Evolutionary conservation across 2,888 invertebrate species (phyloP), one percentile per base, ranked within the genome.

Genomic region (Metalampra italica): DNA sequence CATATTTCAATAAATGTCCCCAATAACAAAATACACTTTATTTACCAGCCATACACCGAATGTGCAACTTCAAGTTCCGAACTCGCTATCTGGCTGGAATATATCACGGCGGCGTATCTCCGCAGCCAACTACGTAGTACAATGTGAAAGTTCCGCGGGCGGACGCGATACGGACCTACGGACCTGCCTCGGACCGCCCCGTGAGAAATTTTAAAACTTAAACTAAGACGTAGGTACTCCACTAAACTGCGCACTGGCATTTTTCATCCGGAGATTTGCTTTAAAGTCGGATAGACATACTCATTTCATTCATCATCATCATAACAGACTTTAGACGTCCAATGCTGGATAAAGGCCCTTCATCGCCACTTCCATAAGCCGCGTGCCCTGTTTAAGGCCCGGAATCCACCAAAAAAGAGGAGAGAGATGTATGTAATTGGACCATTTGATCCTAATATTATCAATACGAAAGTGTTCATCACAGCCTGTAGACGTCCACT

Each of bases 41-140:
- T 60, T 60, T 60, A 55, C 58, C 59, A 66, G 65, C 68, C 68
- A 62, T 63, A 62, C 61, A 60, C 59, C 58, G 56, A 64, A 73
- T 71, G 71, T 59, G 54, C 55, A 62, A 39, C 39, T 57, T 58
- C 57, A 62, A 61, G 62, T 62, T 36, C 51, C 51, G 52, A 68
- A 68, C 55, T 68, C 59, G 47, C 57, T 71, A 73, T 74, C 73
- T 63, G 53, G 42, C 41, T 55, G 49, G 69, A 64, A 66, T 72
- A 69, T 71, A 75, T 75, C 74, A 70, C 13, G 12, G n/a, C 12
- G 30, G 32, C 34, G 32, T 34, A 43, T 43, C 43, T 43, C n/a
- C 7, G 36, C 7, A 13, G 7, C 22, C 22, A 22, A 22, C 34
- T 11, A 11, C 34, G 9, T 13, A 13, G 15, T 39, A 39, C 39